These are phyloP conservation scores for Sebastes diaconus DNA, from an alignment of 2,797 vertebrate genomes.

Conservation along the genomic window DNA sequence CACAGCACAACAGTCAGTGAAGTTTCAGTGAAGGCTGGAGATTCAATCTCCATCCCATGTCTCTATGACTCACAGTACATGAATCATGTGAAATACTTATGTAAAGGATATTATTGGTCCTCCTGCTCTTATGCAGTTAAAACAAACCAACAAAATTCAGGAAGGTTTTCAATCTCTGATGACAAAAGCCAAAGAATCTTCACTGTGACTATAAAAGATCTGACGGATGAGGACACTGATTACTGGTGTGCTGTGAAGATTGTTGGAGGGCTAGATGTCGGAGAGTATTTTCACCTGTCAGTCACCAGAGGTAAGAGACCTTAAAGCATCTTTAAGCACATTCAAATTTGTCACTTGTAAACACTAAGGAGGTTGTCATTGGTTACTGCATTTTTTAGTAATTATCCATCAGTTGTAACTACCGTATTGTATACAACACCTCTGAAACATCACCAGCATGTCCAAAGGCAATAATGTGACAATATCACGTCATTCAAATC, in stretches of 20 bases:
- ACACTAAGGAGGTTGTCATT: too few relatives aligned
- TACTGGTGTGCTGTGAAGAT: constrained; percentile 50
- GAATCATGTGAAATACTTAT: constrained; percentile 46
- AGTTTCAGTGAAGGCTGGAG: constrained; percentile 24
- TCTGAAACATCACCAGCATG: too few relatives aligned
- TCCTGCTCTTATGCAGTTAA: rapidly evolving
- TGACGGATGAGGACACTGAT: rapidly evolving
- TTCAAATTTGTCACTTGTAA: rapidly evolving
- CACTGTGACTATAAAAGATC: constrained; percentile 26
- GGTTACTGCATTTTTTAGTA: too few relatives aligned
- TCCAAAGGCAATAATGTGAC: too few relatives aligned
- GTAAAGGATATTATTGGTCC: neutral
- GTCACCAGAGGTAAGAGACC: neutral
- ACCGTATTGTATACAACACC: too few relatives aligned
- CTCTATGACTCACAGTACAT: neutral
- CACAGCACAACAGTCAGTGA: neutral
- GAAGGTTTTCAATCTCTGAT: constrained; percentile 45
- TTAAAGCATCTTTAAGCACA: too few relatives aligned
- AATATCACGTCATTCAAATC: too few relatives aligned
- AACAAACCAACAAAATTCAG: neutral
- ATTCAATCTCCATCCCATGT: constrained; percentile 54
- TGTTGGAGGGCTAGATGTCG: rapidly evolving
- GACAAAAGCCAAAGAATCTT: neutral
- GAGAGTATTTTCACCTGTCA: neutral
- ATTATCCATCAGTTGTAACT: too few relatives aligned